A percentile compares a stretch with the other conserved stretches of the same genome.
phyloP scores from a whole-genome alignment of 2,888 invertebrate genomes.

The Amphipyra berbera region DNA sequence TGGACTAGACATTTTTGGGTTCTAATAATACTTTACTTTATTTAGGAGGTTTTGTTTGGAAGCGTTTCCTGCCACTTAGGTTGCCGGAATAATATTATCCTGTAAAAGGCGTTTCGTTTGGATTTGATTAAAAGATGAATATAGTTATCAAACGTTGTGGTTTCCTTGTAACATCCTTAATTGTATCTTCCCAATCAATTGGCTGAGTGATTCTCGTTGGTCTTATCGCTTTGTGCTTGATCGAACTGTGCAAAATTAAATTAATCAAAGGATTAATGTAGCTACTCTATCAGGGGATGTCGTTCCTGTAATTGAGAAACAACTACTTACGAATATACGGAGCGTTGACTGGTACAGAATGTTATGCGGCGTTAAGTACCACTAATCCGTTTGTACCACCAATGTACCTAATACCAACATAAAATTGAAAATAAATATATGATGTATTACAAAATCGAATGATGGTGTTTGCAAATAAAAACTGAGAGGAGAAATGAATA shows the following conservation, averaged over 20 bases:
- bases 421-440: no score
- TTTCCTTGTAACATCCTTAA: background rate
- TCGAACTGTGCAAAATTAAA: conserved; percentile 1
- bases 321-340: background rate
- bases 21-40: conserved; percentile 26
- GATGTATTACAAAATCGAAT: no score
- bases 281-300: background rate
- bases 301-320: conserved; percentile 1
- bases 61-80: conserved; percentile 13
- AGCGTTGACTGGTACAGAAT: no score
- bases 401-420: no score
- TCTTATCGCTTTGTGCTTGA: conserved; percentile 15
- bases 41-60: conserved; percentile 9
- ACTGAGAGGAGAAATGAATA: conserved; percentile 11
- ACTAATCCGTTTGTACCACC: no score
- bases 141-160: background rate
- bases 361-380: no score
- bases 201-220: background rate
- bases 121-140: background rate
- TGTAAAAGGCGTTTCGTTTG: background rate
- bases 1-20: conserved; percentile 29
- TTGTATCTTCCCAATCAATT: background rate
- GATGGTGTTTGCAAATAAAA: background rate
- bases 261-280: conserved; percentile 11
- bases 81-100: background rate